Conservation (phyloP, 2,888 invertebrate genomes). For the Nomada lathburiana region DNA sequence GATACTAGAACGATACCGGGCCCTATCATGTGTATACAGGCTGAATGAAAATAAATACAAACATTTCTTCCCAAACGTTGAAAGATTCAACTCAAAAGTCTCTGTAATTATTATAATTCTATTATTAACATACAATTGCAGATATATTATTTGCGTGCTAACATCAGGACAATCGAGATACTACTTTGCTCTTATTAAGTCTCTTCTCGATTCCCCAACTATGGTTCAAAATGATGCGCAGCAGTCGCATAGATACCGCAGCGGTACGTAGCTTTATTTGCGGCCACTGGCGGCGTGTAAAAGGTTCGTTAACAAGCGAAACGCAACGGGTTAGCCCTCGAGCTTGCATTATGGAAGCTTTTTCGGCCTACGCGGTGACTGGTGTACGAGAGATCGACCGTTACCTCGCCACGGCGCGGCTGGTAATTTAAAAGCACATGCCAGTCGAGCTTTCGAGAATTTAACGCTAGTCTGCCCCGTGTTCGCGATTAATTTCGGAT, state of each 20-base stretch:
- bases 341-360: constrained; percentile 16
- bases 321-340: background rate
- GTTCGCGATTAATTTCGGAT: constrained; percentile 46
- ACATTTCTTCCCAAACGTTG: too few relatives aligned
- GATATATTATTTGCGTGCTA: too few relatives aligned
- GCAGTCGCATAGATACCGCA: background rate
- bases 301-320: constrained; percentile 29
- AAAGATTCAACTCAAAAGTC: too few relatives aligned
- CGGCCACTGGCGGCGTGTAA: background rate
- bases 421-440: constrained; percentile 60
- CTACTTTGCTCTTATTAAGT: too few relatives aligned
- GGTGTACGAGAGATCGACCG: background rate
- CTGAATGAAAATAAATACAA: too few relatives aligned
- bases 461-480: constrained; percentile 40
- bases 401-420: constrained; percentile 13
- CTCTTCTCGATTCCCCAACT: too few relatives aligned
- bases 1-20: too few relatives aligned
- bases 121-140: too few relatives aligned
- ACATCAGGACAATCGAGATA: too few relatives aligned
- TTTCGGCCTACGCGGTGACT: background rate
- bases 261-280: background rate
- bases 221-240: too few relatives aligned
- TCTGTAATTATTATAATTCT: too few relatives aligned
- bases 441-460: constrained; percentile 48
- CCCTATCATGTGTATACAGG: too few relatives aligned